These are phyloP conservation scores for Morone chrysops DNA, from an alignment of 2,113 vertebrate genomes.

Conservation along the genomic window DNA sequence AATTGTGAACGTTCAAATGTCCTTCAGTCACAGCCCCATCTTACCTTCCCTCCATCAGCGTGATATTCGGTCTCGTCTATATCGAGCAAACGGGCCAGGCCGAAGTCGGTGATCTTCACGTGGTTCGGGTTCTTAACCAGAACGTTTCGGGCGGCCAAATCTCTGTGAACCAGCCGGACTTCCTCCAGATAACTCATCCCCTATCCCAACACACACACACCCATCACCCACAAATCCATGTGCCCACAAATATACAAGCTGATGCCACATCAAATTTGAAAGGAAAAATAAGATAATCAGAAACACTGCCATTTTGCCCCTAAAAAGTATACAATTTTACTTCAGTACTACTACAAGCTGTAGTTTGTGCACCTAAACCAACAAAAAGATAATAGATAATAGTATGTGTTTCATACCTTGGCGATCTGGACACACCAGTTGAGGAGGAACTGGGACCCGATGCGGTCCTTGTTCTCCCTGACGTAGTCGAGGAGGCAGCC, in stretches of 20 bases:
- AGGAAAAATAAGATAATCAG: conserved; percentile 33
- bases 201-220: conserved; percentile 75
- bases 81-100: conserved; percentile 93
- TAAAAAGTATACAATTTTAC: background rate
- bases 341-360: background rate
- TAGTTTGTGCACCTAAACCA: background rate
- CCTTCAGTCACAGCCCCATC: background rate
- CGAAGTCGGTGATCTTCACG: conserved; percentile 98
- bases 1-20: background rate
- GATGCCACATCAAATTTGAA: conserved; percentile 38
- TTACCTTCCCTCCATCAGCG: conserved; percentile 95
- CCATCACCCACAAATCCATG: conserved; percentile 18
- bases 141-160: conserved; percentile 95
- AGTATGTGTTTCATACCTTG: conserved; percentile 87
- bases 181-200: conserved; percentile 98
- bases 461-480: conserved; percentile 92
- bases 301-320: background rate
- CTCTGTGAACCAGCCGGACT: conserved; percentile 94
- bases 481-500: conserved; percentile 97
- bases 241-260: conserved; percentile 46
- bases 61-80: conserved; percentile 98
- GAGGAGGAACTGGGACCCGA: conserved; percentile 94
- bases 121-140: conserved; percentile 96
- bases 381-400: background rate
- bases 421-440: conserved; percentile 99